phyloP scores from a whole-genome alignment of 2,113 vertebrate genomes.

The Stomatorhinus ivindoensis region DNA sequence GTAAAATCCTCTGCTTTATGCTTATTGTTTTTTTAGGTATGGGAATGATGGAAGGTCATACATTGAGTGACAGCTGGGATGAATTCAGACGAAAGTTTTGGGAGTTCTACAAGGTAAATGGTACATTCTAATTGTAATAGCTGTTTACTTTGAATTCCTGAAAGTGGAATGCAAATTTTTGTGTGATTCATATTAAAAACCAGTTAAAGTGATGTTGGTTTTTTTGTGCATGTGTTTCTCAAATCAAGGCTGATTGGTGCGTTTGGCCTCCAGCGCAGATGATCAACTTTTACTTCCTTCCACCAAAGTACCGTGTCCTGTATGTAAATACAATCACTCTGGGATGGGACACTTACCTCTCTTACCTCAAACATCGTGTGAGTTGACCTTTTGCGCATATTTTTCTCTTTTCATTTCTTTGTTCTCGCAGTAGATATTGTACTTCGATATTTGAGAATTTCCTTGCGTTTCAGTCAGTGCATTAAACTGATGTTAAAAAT shows the following conservation, averaged over 20 bases:
- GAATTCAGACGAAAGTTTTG: slow-evolving; percentile 84
- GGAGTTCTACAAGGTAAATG: slow-evolving; percentile 81
- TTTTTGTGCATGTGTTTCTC: background rate
- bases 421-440: background rate
- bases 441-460: background rate
- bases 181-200: background rate
- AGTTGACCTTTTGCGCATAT: slow-evolving; percentile 30
- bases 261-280: slow-evolving; percentile 81
- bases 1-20: background rate
- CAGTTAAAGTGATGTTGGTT: background rate
- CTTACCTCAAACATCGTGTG: slow-evolving; percentile 84
- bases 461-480: background rate
- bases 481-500: background rate
- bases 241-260: slow-evolving; percentile 69
- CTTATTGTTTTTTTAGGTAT: slow-evolving; percentile 59
- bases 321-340: slow-evolving; percentile 81
- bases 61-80: slow-evolving; percentile 51
- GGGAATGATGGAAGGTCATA: slow-evolving; percentile 68
- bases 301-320: slow-evolving; percentile 68
- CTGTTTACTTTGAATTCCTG: background rate
- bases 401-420: background rate
- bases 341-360: slow-evolving; percentile 89
- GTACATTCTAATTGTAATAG: background rate
- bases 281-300: slow-evolving; percentile 83
- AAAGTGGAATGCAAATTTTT: background rate